A percentile compares a stretch with the other conserved stretches of the same genome.
These are phyloP conservation scores for Coccyzus lansbergi DNA, from an alignment of 2,797 vertebrate genomes.

Conservation along the genomic window DNA sequence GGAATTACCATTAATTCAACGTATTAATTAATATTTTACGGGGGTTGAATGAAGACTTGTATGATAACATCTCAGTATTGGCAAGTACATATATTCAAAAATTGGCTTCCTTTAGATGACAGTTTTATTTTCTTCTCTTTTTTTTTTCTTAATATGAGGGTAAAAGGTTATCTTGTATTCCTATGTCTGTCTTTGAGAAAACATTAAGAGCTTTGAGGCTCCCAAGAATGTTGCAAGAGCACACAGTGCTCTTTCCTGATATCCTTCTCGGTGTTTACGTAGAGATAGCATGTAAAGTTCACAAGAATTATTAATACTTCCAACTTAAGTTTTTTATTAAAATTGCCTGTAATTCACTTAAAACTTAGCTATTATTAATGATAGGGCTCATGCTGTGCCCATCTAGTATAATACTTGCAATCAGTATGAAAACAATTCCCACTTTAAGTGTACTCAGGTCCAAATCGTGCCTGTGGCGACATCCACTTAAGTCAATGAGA, in stretches of 20 bases:
- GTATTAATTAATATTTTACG: neutral
- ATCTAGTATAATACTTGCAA: neutral
- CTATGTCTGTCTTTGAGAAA: neutral
- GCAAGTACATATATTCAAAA: neutral
- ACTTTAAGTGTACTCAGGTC: neutral
- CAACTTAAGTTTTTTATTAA: neutral
- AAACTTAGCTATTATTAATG: neutral
- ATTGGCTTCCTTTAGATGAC: neutral
- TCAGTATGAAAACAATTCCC: neutral
- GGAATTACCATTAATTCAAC: neutral
- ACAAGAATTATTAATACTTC: neutral
- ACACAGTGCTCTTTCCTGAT: neutral
- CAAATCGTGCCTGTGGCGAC: conserved; percentile 2
- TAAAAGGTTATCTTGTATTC: neutral
- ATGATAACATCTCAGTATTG: neutral
- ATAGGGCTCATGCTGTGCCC: neutral
- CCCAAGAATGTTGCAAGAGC: neutral
- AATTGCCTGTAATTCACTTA: neutral
- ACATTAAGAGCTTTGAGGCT: neutral
- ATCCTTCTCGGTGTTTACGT: neutral
- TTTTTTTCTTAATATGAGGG: neutral
- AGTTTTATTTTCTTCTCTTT: neutral
- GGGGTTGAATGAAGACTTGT: neutral
- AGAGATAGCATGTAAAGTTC: neutral
- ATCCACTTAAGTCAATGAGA: neutral